phyloP scores from a whole-genome alignment of 2,888 invertebrate species.

The Himalopsyche japonica region DNA sequence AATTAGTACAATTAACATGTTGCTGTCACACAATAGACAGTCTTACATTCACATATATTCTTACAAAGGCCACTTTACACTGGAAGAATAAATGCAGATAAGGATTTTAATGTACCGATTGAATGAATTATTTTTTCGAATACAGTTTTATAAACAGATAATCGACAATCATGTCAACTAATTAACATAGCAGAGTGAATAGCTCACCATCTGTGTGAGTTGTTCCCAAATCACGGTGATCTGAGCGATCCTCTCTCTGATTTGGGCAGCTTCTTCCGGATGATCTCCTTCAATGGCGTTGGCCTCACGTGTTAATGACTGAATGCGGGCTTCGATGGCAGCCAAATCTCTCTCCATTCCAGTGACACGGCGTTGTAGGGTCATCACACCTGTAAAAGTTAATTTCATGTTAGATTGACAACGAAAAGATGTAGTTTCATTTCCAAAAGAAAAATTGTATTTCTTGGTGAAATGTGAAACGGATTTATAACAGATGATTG shows the following conservation, averaged over 20 bases:
- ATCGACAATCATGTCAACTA: not conserved
- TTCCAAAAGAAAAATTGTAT: too few species aligned
- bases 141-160: not conserved
- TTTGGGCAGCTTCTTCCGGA: slow-evolving; percentile 90
- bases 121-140: too few species aligned
- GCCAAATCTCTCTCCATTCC: slow-evolving; percentile 99
- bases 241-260: slow-evolving; percentile 86
- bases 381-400: slow-evolving; percentile 79
- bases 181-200: not conserved
- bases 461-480: too few species aligned
- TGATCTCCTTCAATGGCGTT: slow-evolving; percentile 89
- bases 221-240: slow-evolving; percentile 96
- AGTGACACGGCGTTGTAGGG: slow-evolving; percentile 90
- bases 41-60: not conserved
- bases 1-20: not conserved
- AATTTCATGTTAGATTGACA: not conserved
- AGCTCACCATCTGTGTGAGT: slow-evolving; percentile 84
- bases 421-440: too few species aligned
- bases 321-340: slow-evolving; percentile 96
- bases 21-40: not conserved
- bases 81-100: not conserved
- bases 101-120: too few species aligned
- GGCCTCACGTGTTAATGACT: slow-evolving; percentile 92
- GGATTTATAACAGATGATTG: too few species aligned
- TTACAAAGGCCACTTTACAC: not conserved